Evolutionary conservation across 2,888 invertebrate genomes (phyloP), one percentile per base, ranked within the genome.

Genomic region (Limnephilus lunatus): DNA sequence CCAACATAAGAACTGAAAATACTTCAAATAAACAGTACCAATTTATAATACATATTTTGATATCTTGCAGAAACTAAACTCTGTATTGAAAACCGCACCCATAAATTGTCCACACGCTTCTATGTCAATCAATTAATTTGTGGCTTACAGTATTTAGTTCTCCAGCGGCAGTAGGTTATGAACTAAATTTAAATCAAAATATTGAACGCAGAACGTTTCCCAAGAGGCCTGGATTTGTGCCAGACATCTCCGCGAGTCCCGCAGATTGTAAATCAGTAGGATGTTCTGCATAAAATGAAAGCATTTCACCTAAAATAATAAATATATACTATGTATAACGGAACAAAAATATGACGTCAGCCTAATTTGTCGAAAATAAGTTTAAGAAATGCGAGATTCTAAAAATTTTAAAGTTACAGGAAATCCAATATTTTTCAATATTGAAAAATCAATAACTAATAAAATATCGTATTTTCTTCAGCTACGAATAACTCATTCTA

Each of bases 121-220:
- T 68, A n/a, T 68, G 9, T 68, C 25, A 25, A 68, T 68, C 68
- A 68, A 25, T 68, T 68, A 68, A 25, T 68, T 0, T 7, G 68
- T 68, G 9, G 68, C n/a, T 68, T 68, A 9, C n/a, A 9, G 68
- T 68, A 68, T 68, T 68, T 68, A 25, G 25, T 68, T 68, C 68
- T 68, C 68, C 68, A 68, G 68, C 68, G 25, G 7, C 25, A 68
- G 68, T 68, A 68, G 68, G 68, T 68, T 68, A 68, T 2, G 25
- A 25, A 68, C 68, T 31, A 82, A 15, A 82, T 82, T 82, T 82
- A 44, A 39, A 44, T 85, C 85, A 39, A 44, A 85, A 85, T 39
- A 85, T 85, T 85, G 85, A 85, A 85, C 39, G 85, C 32, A 9
- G 39, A 85, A 44, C 85, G n/a, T 12, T 85, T 9, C 68, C 82